Conservation (phyloP, 2,888 invertebrate genomes). For the Merodon equestris region DNA sequence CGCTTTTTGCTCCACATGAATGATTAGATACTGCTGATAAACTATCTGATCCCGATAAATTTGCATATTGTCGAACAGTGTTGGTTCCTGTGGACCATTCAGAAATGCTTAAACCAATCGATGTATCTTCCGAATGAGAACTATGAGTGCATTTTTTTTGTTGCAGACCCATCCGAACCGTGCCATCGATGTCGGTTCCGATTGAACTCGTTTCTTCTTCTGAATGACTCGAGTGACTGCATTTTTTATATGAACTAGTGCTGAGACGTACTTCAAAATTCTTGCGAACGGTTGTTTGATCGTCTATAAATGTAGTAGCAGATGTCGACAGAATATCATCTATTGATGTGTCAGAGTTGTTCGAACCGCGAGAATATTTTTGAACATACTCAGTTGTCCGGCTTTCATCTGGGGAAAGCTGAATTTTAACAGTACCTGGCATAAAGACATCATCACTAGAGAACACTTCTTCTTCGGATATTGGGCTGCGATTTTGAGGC, state of each 20-base stretch:
- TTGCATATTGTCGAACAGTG: slow-evolving; percentile 89
- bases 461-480: slow-evolving; percentile 82
- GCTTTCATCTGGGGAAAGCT: slow-evolving; percentile 82
- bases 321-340: slow-evolving; percentile 82
- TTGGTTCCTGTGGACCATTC: slow-evolving; percentile 94
- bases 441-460: slow-evolving; percentile 83
- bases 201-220: slow-evolving; percentile 88
- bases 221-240: slow-evolving; percentile 86
- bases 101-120: slow-evolving; percentile 90
- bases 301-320: slow-evolving; percentile 81
- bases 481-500: slow-evolving; percentile 82
- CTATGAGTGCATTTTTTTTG: slow-evolving; percentile 91
- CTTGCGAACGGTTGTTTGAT: slow-evolving; percentile 80
- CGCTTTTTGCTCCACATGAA: slow-evolving; percentile 82
- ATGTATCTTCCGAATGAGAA: slow-evolving; percentile 92
- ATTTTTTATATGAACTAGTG: slow-evolving; percentile 82
- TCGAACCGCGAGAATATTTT: slow-evolving; percentile 80
- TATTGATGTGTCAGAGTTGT: slow-evolving; percentile 83
- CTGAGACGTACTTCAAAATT: slow-evolving; percentile 79
- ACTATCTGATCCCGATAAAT: slow-evolving; percentile 85
- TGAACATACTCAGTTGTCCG: slow-evolving; percentile 76
- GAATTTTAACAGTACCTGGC: slow-evolving; percentile 81
- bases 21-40: slow-evolving; percentile 81
- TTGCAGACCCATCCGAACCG: slow-evolving; percentile 88
- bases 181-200: slow-evolving; percentile 89